Conservation (phyloP, 2,888 invertebrate species). For the Scaptomyza reducta region DNA sequence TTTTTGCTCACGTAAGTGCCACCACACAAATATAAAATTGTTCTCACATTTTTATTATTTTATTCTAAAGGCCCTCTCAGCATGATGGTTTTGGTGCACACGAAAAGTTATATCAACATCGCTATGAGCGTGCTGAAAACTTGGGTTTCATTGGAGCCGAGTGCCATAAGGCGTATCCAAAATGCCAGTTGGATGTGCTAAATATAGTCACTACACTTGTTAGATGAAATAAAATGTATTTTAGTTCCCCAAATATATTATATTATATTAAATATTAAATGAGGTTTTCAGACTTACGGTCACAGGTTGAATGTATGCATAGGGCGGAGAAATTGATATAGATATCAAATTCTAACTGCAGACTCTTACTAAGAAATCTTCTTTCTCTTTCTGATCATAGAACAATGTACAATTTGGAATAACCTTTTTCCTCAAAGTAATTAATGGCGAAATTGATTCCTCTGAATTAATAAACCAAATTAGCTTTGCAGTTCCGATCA, state of each 20-base stretch:
- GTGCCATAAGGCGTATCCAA: conserved; percentile 78
- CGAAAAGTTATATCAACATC: conserved; percentile 83
- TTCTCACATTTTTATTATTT: background rate
- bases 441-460: no score
- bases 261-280: background rate
- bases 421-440: no score
- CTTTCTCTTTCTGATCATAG: no score
- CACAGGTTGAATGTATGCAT: no score
- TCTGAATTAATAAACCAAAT: no score
- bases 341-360: no score
- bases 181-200: conserved; percentile 77
- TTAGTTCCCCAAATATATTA: background rate
- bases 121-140: conserved; percentile 80
- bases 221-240: conserved; percentile 55
- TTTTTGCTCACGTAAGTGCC: conserved; percentile 88
- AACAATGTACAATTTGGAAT: no score
- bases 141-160: conserved; percentile 79
- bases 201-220: conserved; percentile 61
- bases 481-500: no score
- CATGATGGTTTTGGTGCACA: conserved; percentile 86
- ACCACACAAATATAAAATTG: background rate
- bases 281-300: background rate
- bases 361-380: no score
- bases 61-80: conserved; percentile 84
- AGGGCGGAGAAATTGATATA: no score